Evolutionary conservation across 2,888 invertebrate genomes (phyloP).

Genomic region (Drosophila antonietae): DNA sequence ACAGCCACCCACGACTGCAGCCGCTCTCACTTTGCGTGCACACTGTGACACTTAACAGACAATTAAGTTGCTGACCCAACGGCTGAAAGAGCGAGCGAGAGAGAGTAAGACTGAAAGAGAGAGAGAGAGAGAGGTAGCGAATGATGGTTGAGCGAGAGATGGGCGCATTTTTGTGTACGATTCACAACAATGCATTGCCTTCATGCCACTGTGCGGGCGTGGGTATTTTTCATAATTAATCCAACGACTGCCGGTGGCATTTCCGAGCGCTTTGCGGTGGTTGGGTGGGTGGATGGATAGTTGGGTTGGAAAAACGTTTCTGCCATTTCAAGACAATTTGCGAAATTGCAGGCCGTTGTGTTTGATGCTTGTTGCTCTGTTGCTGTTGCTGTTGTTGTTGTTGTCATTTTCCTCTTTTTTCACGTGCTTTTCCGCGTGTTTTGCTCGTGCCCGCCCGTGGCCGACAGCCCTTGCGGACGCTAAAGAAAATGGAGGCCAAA

Average conservation of each 20-base stretch:
- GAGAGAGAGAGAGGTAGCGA: not conserved
- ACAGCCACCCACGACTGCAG: conserved; percentile 9
- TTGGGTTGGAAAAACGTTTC: conserved; percentile 52
- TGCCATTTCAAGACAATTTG: conserved; percentile 72
- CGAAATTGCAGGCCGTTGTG: conserved; percentile 63
- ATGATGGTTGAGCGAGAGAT: not conserved
- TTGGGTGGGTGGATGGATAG: conserved; percentile 44
- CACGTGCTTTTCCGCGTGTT: conserved; percentile 41
- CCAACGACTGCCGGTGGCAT: conserved; percentile 74
- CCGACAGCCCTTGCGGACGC: conserved; percentile 38
- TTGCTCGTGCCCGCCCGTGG: conserved; percentile 26
- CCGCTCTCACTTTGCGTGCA: conserved; percentile 33
- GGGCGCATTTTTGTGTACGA: conserved; percentile 30
- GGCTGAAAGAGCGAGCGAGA: conserved; percentile 17
- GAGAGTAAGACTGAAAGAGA: not conserved
- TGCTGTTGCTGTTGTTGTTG: not conserved
- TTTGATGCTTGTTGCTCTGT: conserved; percentile 19
- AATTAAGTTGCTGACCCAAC: conserved; percentile 75
- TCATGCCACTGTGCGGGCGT: conserved; percentile 11
- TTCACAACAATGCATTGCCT: conserved; percentile 46
- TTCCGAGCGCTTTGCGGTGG: conserved; percentile 67
- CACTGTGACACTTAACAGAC: conserved; percentile 77
- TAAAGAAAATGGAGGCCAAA: conserved; percentile 54
- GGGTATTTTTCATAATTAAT: conserved; percentile 75
- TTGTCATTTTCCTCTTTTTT: conserved; percentile 12